A percentile compares a stretch with the other conserved stretches of the same genome.
These are phyloP conservation scores for Drosophila lutescens DNA, from an alignment of 2,888 invertebrate species.

Conservation along the genomic window DNA sequence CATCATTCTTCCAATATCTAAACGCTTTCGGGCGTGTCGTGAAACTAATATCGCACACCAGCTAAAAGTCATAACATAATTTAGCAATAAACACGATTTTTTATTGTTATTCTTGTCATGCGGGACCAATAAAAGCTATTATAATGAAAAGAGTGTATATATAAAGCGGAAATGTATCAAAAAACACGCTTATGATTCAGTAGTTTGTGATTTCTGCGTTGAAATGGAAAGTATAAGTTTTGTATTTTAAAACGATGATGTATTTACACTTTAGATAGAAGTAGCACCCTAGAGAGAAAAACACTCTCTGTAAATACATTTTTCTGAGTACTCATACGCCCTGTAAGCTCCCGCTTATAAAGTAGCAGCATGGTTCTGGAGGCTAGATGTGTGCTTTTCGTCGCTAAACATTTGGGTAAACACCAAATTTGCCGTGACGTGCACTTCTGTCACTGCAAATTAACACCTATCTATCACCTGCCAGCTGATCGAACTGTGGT, in stretches of 20 bases:
- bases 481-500: slow-evolving; percentile 26
- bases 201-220: neutral
- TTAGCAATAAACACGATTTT: slow-evolving; percentile 6
- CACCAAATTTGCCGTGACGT: slow-evolving; percentile 59
- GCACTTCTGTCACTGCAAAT: slow-evolving; percentile 60
- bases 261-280: neutral
- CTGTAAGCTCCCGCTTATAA: slow-evolving; percentile 8
- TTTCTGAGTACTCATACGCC: slow-evolving; percentile 13
- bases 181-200: neutral
- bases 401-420: slow-evolving; percentile 74
- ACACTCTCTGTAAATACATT: neutral
- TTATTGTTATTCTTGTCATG: slow-evolving; percentile 3
- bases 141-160: neutral
- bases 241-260: neutral
- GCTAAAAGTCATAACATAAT: slow-evolving; percentile 4
- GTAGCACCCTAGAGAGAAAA: neutral
- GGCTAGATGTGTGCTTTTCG: slow-evolving; percentile 28
- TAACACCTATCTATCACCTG: slow-evolving; percentile 54
- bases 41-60: neutral
- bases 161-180: neutral
- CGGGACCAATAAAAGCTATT: neutral
- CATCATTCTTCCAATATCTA: neutral
- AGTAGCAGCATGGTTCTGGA: slow-evolving; percentile 4
- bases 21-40: neutral
- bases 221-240: neutral